phyloP scores from a whole-genome alignment of 92 coral and sea anemone genomes.

The Actinostola sp. region DNA sequence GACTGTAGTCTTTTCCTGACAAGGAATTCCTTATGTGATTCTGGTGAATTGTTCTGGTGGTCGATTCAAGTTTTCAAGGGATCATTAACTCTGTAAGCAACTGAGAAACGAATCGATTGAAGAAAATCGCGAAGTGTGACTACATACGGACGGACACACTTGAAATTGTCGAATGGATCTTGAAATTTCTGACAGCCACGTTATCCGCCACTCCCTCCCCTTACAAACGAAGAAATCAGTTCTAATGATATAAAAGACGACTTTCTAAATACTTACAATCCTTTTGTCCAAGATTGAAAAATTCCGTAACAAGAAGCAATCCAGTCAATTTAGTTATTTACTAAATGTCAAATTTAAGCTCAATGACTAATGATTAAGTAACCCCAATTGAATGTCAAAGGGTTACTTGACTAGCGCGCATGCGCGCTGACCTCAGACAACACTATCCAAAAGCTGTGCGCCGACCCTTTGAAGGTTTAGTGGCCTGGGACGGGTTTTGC shows the following conservation, averaged over 20 bases:
- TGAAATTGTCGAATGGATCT: no score
- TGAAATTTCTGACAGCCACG: no score
- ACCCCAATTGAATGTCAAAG: constrained; percentile 29
- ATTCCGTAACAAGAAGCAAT: not conserved
- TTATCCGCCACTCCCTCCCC: not conserved
- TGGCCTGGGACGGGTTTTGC: not conserved
- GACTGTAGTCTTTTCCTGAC: no score
- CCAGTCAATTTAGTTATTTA: constrained; percentile 29
- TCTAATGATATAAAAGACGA: not conserved
- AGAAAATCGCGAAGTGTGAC: not conserved
- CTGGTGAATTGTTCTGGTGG: no score
- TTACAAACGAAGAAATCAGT: not conserved
- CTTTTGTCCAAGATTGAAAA: constrained; percentile 27
- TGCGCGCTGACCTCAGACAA: constrained; percentile 14
- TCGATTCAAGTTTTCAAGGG: not conserved
- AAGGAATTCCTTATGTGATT: no score
- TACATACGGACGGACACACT: no score
- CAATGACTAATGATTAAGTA: constrained; percentile 55
- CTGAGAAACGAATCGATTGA: not conserved
- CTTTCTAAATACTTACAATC: constrained; percentile 13
- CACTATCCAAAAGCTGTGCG: not conserved
- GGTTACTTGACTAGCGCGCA: constrained; percentile 16
- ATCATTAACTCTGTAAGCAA: not conserved
- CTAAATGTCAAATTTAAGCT: constrained; percentile 39
- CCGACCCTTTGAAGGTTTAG: constrained; percentile 12